Base-by-base conservation (phyloP, 1,140 invertebrate genomes). In the Augochlora pura region DNA sequence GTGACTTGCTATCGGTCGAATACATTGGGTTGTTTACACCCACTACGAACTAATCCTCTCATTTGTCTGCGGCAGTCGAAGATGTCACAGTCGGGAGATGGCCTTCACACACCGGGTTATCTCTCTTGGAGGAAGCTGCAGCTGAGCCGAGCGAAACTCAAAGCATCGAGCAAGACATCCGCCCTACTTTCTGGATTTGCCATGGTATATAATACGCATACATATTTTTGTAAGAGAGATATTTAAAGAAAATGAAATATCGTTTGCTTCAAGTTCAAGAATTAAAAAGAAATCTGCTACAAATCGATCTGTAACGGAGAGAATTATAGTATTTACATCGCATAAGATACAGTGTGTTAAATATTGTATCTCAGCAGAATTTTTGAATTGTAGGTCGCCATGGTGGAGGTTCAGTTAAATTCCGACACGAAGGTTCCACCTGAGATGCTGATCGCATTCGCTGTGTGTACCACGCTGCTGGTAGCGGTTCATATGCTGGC, bases 401-500 rank as follows among this genome's bases (percentile, higher is more conserved):
- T 99, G 97, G 98, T 99, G 32, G 98, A 99, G 93, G 96, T 99
- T 70, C 97, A 98, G 87, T 90, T 99, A 81, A 96, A 96, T 82
- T 91, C 94, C n/a, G 91, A 95, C 25, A 96, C 96, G 0, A 92
- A 94, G 86, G 96, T 98, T 18, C 97, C 98, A 0, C 91, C 95
- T 2, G 95, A 94, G 27, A 96, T 99, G 94, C 93, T 99, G 23
- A 96, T 99, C 23, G 96, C 97, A 0, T 99, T 99, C 91, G 97
- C 98, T 27, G 95, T 99, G 0, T 99, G 98, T 86, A 99, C 99
- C 8, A 99, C 98, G 0, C 93, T 99, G 0, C 94, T 99, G 6
- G 98, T 99, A 0, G 97, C 98, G 0, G 98, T 99, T 3, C 99
- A 99, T 91, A 97, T 99, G 96, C 92, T 99, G 66, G 99, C 99